Evolutionary conservation across 2,113 vertebrate species (phyloP), one percentile per base, ranked within the genome.

Genomic region (Onychorhynchus coronatus): DNA sequence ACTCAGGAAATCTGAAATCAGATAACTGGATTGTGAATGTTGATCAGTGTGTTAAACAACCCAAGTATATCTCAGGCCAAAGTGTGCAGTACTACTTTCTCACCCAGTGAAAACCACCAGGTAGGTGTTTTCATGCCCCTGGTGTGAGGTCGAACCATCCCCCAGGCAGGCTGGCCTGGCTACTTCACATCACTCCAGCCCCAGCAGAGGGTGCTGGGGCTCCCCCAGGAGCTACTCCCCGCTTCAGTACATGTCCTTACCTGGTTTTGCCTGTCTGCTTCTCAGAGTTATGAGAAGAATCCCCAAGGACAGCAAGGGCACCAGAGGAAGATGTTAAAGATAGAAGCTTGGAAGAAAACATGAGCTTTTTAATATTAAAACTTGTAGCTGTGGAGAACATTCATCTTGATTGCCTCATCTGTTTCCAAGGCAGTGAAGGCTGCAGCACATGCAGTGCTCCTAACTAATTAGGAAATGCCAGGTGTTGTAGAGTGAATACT

Each of bases 91-190:
- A 39, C 33, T 63, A 3, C 22, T n/a, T 1, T 42, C 28, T 78
- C 16, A 47, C 11, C 6, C 49, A 73, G 21, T 3, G 1, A 50
- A 75, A 79, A n/a, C 9, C 14, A 8, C 5, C 0, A 0, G 2
- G 9, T 66, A 44, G 58, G 24, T 52, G 33, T 88, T 79, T 79
- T 72, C 31, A 19, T 35, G 10, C 3, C 16, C 16, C 28, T 61
- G 46, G 28, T 80, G 63, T 17, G n/a, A 59, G 49, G 59, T 18
- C 1, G 2, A 41, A 16, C 23, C 6, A 1, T 28, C 17, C 14
- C 31, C 4, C 5, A 3, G 20, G 18, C 2, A 4, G 35, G 35
- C 59, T 0, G 1, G n/a, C 35, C 49, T 6, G 4, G 33, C 30
- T 23, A 4, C 25, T 22, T 63, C 56, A 49, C 56, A 33, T 9